These are phyloP conservation scores for Sialis lutaria DNA, from an alignment of 2,888 invertebrate genomes.

Conservation along the genomic window DNA sequence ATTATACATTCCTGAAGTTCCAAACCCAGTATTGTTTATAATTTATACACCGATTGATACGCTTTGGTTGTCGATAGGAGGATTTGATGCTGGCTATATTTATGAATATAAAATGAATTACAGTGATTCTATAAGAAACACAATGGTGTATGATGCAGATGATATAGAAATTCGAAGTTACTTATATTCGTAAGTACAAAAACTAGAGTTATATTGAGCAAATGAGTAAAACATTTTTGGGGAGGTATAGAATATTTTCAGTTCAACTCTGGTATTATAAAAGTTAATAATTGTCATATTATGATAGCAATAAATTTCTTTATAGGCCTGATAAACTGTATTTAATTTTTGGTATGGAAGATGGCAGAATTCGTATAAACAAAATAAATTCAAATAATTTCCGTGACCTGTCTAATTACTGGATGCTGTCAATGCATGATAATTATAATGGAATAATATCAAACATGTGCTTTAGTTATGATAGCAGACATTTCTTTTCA, in stretches of 20 bases:
- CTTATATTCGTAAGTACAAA: constrained; percentile 29
- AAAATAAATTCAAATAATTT: constrained; percentile 27
- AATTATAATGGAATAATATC: constrained; percentile 48
- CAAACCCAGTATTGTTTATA: constrained; percentile 38
- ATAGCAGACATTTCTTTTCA: constrained; percentile 36
- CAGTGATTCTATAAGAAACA: constrained; percentile 26
- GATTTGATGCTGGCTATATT: constrained; percentile 48
- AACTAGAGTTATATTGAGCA: not conserved
- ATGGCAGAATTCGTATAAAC: constrained; percentile 40
- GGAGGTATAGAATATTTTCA: not conserved
- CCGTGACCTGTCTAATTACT: constrained; percentile 42
- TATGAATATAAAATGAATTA: constrained; percentile 37
- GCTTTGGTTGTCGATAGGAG: constrained; percentile 43
- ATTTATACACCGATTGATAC: constrained; percentile 31
- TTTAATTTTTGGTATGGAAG: constrained; percentile 38
- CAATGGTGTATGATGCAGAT: constrained; percentile 30
- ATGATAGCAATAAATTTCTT: not conserved
- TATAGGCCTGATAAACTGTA: constrained; percentile 29
- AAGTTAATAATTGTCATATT: not conserved
- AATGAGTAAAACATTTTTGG: not conserved
- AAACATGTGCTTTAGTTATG: constrained; percentile 40
- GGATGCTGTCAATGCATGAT: constrained; percentile 59
- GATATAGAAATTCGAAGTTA: constrained; percentile 38
- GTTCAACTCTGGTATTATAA: not conserved
- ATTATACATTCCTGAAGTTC: constrained; percentile 33